These are phyloP conservation scores for Antigone vipio DNA, from an alignment of 2,113 vertebrate genomes.

Conservation along the genomic window DNA sequence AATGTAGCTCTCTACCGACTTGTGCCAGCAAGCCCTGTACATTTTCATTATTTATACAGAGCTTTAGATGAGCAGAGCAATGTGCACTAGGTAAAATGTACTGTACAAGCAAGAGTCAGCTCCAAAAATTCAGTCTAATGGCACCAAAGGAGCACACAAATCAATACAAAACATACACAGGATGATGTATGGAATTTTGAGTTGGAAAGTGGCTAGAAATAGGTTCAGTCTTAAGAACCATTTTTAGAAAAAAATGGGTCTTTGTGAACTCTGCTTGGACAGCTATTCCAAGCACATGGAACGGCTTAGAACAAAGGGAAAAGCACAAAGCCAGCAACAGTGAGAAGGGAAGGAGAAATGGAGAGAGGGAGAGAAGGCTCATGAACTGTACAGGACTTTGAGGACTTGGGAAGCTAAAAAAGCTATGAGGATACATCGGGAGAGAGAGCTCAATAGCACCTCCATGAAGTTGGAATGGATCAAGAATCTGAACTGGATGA, in stretches of 20 bases:
- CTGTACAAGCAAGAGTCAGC: background rate
- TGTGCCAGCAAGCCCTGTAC: slow-evolving; percentile 47
- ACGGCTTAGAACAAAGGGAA: background rate
- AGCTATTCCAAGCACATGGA: background rate
- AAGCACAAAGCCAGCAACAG: background rate
- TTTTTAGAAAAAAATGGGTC: background rate
- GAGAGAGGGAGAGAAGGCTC: background rate
- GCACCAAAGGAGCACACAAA: background rate
- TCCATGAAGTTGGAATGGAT: background rate
- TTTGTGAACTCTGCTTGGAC: background rate
- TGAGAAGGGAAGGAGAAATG: background rate
- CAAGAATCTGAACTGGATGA: background rate
- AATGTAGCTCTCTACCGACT: background rate
- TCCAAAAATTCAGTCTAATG: background rate
- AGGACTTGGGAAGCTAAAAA: background rate
- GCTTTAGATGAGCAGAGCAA: background rate
- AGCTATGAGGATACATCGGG: accelerated
- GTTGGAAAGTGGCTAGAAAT: background rate
- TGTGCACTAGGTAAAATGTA: background rate
- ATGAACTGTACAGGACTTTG: background rate
- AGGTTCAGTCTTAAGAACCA: background rate
- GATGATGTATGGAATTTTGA: background rate
- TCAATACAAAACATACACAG: background rate
- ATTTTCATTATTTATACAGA: slow-evolving; percentile 37
- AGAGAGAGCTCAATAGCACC: accelerated